These are phyloP conservation scores for Hirudo medicinalis DNA, from an alignment of 1,140 invertebrate species.

Conservation along the genomic window DNA sequence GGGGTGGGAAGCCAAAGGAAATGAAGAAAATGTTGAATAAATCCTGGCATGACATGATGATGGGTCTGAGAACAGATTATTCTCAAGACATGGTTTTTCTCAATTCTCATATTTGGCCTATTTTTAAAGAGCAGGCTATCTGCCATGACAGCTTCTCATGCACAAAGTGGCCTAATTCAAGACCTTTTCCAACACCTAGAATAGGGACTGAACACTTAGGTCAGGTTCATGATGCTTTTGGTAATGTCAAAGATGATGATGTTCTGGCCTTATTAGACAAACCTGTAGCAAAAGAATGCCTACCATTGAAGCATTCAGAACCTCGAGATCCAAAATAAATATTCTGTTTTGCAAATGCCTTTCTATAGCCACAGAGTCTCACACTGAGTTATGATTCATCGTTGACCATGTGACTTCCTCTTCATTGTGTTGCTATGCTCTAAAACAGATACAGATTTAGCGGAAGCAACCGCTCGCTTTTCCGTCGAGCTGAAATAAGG, in stretches of 20 bases:
- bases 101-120: slow-evolving; percentile 17
- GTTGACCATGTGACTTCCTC: too few relatives aligned
- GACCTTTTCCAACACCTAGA: slow-evolving; percentile 19
- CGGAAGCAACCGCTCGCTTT: too few relatives aligned
- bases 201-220: slow-evolving; percentile 21
- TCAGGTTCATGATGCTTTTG: slow-evolving; percentile 22
- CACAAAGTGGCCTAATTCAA: not conserved
- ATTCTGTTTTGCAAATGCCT: too few relatives aligned
- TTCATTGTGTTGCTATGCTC: too few relatives aligned
- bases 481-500: too few relatives aligned
- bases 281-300: slow-evolving; percentile 12
- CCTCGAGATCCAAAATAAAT: not conserved
- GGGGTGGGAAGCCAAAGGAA: slow-evolving; percentile 12
- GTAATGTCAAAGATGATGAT: slow-evolving; percentile 15
- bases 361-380: too few relatives aligned
- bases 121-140: slow-evolving; percentile 8
- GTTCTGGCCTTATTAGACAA: slow-evolving; percentile 10
- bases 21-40: not conserved
- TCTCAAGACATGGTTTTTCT: slow-evolving; percentile 14
- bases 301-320: slow-evolving; percentile 29
- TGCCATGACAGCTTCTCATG: slow-evolving; percentile 23
- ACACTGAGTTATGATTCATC: too few relatives aligned
- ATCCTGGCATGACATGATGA: not conserved
- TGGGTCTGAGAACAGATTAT: slow-evolving; percentile 3
- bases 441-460: too few relatives aligned